These are phyloP conservation scores for Yponomeuta evonymella DNA, from an alignment of 2,888 invertebrate species.

Conservation along the genomic window DNA sequence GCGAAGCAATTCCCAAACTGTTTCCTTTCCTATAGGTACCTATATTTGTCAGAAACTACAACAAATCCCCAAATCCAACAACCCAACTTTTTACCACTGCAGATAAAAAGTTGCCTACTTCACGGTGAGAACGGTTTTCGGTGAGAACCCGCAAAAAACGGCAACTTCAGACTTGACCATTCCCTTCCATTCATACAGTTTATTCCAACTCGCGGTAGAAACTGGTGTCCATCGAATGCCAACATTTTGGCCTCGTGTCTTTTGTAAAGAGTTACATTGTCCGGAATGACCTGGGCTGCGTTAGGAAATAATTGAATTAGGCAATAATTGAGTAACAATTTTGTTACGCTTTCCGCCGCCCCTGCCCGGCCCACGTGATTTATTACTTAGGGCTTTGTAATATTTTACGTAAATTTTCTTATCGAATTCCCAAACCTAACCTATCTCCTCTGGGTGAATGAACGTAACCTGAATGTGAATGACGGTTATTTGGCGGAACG, in stretches of 20 bases:
- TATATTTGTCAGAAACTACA: too few species aligned
- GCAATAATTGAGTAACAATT: constrained; percentile 55
- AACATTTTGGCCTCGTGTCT: constrained; percentile 40
- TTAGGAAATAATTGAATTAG: constrained; percentile 66
- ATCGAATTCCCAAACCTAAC: too few species aligned
- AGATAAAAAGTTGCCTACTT: too few species aligned
- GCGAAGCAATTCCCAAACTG: too few species aligned
- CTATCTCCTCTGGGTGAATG: too few species aligned
- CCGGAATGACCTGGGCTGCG: constrained; percentile 53
- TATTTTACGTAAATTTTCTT: too few species aligned
- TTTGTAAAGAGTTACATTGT: constrained; percentile 48
- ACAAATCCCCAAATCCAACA: too few species aligned
- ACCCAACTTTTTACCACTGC: too few species aligned
- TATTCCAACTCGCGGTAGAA: background rate
- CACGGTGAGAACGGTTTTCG: too few species aligned
- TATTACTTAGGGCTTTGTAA: background rate
- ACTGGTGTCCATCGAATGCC: constrained; percentile 30
- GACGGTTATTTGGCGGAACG: too few species aligned
- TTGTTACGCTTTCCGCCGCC: constrained; percentile 21
- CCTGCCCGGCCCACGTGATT: background rate
- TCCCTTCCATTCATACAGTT: background rate
- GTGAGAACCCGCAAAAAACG: background rate
- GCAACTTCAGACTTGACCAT: background rate
- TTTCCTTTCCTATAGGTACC: too few species aligned
- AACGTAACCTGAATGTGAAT: too few species aligned